Evolutionary conservation across 2,113 vertebrate species (phyloP).

Genomic region (Colinus virginianus): DNA sequence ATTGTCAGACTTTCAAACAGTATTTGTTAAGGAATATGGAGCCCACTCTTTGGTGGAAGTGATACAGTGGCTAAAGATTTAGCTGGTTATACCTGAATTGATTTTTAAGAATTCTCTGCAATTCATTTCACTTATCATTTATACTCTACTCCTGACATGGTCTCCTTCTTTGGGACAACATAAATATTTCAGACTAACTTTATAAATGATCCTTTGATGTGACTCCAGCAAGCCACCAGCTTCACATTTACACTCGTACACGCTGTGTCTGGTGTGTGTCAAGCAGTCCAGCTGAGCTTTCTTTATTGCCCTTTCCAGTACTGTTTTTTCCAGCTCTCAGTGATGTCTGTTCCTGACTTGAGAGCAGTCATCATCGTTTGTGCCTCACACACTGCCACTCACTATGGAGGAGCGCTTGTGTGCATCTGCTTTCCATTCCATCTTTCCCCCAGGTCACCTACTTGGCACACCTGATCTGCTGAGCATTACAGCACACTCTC

Average conservation of each 20-base stretch:
- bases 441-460: not conserved
- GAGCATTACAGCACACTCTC: fast-evolving
- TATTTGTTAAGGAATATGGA: not conserved
- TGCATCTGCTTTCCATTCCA: not conserved
- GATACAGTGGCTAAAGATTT: not conserved
- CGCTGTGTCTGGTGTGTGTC: not conserved
- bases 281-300: not conserved
- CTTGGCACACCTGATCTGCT: fast-evolving
- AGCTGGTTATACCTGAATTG: not conserved
- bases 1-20: conserved; percentile 44
- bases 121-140: conserved; percentile 13
- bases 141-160: not conserved
- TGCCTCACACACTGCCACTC: not conserved
- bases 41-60: not conserved
- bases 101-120: conserved; percentile 35
- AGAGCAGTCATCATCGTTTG: not conserved
- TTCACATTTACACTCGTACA: fast-evolving
- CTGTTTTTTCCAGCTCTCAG: not conserved
- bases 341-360: fast-evolving
- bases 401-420: fast-evolving
- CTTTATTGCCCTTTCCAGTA: not conserved
- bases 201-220: not conserved
- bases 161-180: not conserved
- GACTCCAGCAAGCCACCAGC: not conserved
- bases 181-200: conserved; percentile 15